These are phyloP conservation scores for Nerophis lumbriciformis DNA, from an alignment of 2,113 vertebrate genomes.

Conservation along the genomic window DNA sequence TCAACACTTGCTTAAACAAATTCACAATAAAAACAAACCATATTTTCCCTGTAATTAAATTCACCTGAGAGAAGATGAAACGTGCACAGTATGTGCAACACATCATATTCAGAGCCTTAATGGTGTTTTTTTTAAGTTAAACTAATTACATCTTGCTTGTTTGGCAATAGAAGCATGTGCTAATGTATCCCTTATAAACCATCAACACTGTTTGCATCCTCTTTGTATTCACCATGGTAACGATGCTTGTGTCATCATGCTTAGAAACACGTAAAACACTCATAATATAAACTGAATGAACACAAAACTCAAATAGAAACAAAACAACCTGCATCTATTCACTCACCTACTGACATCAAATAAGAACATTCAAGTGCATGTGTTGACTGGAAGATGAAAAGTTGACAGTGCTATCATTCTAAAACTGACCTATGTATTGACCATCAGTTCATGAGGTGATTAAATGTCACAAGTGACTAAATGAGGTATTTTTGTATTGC, in stretches of 20 bases:
- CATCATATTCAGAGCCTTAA: background rate
- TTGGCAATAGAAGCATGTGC: background rate
- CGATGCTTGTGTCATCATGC: background rate
- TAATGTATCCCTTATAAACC: background rate
- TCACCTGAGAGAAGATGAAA: slow-evolving; percentile 21
- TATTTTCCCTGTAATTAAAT: background rate
- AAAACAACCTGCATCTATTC: too few relatives aligned
- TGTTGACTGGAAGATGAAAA: background rate
- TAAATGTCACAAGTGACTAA: background rate
- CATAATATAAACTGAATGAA: too few relatives aligned
- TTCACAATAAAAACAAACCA: background rate
- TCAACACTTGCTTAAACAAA: too few relatives aligned
- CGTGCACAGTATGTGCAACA: background rate
- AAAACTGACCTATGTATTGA: background rate
- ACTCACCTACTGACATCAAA: background rate
- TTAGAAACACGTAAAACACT: background rate
- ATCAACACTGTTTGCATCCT: background rate
- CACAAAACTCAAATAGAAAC: too few relatives aligned
- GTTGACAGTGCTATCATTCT: background rate
- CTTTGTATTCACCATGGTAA: background rate
- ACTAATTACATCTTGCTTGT: background rate
- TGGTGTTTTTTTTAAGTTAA: background rate
- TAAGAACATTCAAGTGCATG: background rate
- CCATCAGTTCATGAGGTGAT: background rate
- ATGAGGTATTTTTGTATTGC: too few relatives aligned